A percentile compares a stretch with the other conserved stretches of the same genome.
phyloP scores from a whole-genome alignment of 2,113 vertebrate species.

The Diphyllodes magnificus region DNA sequence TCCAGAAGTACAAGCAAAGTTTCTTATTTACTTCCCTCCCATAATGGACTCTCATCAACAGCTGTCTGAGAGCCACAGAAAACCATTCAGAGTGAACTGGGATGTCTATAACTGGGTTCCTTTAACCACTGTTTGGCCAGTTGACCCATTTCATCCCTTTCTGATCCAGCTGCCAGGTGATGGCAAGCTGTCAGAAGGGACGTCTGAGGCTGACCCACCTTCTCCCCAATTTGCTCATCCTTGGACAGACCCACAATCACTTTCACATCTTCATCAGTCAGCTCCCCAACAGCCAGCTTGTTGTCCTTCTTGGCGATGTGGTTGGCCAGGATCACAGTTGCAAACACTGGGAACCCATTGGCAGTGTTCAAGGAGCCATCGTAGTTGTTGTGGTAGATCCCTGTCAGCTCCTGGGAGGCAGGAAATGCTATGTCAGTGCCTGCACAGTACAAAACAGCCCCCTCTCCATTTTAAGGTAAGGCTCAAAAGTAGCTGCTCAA shows the following conservation, averaged over 20 bases:
- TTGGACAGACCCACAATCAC: conserved; percentile 88
- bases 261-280: conserved; percentile 94
- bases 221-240: conserved; percentile 91
- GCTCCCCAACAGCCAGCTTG: conserved; percentile 86
- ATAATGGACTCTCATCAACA: not conserved
- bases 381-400: conserved; percentile 98
- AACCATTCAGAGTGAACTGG: not conserved
- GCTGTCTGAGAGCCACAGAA: not conserved
- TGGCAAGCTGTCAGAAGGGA: not conserved
- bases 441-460: not conserved
- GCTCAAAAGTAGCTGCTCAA: not conserved
- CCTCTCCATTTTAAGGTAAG: not conserved
- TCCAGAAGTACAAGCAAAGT: not conserved
- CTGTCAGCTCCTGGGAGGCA: conserved; percentile 85
- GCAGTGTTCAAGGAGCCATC: conserved; percentile 94
- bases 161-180: not conserved
- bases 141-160: not conserved
- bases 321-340: conserved; percentile 95
- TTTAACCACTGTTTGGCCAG: not conserved
- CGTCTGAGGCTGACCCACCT: conserved; percentile 70
- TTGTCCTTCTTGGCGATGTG: conserved; percentile 87
- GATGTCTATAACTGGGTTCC: not conserved
- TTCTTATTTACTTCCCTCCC: not conserved
- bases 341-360: conserved; percentile 94
- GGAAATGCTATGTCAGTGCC: not conserved